Evolutionary conservation across 2,888 invertebrate species (phyloP), one percentile per base, ranked within the genome.

Genomic region (Temnothorax unifasciatus): DNA sequence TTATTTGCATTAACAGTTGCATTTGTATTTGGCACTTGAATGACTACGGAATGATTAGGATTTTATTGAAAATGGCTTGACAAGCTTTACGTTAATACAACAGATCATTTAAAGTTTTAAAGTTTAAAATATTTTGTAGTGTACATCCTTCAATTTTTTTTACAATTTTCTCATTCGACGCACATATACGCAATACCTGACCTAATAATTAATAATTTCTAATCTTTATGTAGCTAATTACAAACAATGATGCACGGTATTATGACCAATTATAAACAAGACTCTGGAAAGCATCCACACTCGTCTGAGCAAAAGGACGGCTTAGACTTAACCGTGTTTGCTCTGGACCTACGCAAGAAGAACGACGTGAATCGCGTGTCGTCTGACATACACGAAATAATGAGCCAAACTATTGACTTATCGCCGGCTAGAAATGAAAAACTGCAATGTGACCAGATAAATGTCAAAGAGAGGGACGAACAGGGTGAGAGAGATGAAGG

Each of bases 271-370:
- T 9, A 29, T n/a, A 47, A 13, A 57, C n/a, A 61, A 41, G 41
- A 41, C 9, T 9, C 2, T 1, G 41, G 41, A 41, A 8, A 41
- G 8, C 9, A 9, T 41, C 41, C 1, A 41, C 15, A 47, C 47
- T 15, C 91, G 34, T 6, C 34, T 0, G 88, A 71, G 47, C 71
- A 34, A 21, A 29, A 44, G 0, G 4, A 29, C 0, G 9, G 18
- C 2, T 0, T 13, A 3, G 77, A 29, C 0, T 4, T 15, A 44
- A n/a, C 21, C 13, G 18, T 1, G 18, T 18, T 38, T 34, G 87
- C 91, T 0, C 76, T 94, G 6, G 94, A 94, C 85, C 85, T 94
- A 5, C 94, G 3, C 92, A 94, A 93, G 47, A 93, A 91, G 50
- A 34, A 34, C 34, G 13, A 13, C 11, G 21, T 6, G 9, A 3